phyloP scores from a whole-genome alignment of 2,888 invertebrate genomes.

The Pachycephus smyrnensis region DNA sequence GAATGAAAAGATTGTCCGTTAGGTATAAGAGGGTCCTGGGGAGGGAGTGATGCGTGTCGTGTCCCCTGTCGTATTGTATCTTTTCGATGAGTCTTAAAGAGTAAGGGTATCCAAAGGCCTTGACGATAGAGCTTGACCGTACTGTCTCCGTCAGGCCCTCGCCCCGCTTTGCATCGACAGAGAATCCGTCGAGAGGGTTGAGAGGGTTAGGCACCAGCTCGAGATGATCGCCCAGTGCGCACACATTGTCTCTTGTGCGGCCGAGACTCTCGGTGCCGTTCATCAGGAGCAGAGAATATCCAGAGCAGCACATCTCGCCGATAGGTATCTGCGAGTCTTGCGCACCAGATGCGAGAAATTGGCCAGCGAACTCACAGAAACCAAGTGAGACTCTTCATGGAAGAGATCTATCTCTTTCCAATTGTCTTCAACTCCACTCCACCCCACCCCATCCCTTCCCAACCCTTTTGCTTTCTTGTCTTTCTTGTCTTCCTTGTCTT shows the following conservation, averaged over 20 bases:
- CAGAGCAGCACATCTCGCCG: conserved; percentile 53
- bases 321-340: conserved; percentile 56
- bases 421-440: not conserved
- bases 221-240: conserved; percentile 59
- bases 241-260: conserved; percentile 55
- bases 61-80: no score
- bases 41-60: no score
- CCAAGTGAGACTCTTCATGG: conserved; percentile 54
- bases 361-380: conserved; percentile 54
- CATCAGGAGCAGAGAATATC: conserved; percentile 60
- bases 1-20: no score
- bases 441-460: no score
- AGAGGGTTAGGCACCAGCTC: conserved; percentile 54
- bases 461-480: no score
- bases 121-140: no score
- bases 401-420: conserved; percentile 6
- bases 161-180: conserved; percentile 59
- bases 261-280: conserved; percentile 61
- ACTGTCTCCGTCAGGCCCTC: conserved; percentile 45
- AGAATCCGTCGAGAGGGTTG: conserved; percentile 60
- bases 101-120: no score
- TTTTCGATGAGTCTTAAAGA: no score
- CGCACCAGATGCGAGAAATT: conserved; percentile 58
- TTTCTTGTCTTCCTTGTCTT: no score
- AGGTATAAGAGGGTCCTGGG: no score